Evolutionary conservation across 2,888 invertebrate species (phyloP).

Genomic region (Dexiosoma caninum): DNA sequence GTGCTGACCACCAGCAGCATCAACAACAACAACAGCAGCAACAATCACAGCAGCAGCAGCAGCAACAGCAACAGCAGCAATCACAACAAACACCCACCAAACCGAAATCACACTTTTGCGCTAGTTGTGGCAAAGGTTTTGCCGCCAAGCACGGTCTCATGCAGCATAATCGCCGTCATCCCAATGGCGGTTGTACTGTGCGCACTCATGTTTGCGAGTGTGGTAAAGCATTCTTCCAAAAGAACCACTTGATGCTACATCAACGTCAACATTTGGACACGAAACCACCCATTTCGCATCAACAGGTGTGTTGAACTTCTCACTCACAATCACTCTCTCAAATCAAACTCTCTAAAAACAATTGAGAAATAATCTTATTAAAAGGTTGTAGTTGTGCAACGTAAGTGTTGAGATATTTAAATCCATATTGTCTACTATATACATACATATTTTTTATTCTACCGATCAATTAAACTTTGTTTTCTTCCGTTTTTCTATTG

Average conservation of each 20-base stretch:
- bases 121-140: conserved; percentile 89
- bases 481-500: conserved; percentile 34
- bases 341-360: conserved; percentile 61
- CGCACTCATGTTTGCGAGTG: conserved; percentile 90
- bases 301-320: conserved; percentile 74
- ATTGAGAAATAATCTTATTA: conserved; percentile 58
- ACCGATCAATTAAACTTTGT: conserved; percentile 36
- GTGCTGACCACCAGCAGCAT: conserved; percentile 66
- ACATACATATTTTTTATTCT: conserved; percentile 39
- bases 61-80: conserved; percentile 67
- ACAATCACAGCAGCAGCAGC: conserved; percentile 57
- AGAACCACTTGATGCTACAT: conserved; percentile 89
- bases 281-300: conserved; percentile 76
- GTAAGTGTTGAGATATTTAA: conserved; percentile 63
- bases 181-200: conserved; percentile 88
- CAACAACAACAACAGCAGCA: conserved; percentile 63
- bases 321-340: conserved; percentile 63
- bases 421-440: conserved; percentile 49
- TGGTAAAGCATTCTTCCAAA: conserved; percentile 91
- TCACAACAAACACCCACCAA: conserved; percentile 78
- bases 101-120: conserved; percentile 87
- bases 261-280: conserved; percentile 85
- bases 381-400: conserved; percentile 64
- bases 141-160: conserved; percentile 89
- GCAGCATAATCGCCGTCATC: conserved; percentile 88